A percentile compares a stretch with the other conserved stretches of the same genome.
Conservation (phyloP, 2,113 vertebrate genomes). For the Benthochromis sp. region DNA sequence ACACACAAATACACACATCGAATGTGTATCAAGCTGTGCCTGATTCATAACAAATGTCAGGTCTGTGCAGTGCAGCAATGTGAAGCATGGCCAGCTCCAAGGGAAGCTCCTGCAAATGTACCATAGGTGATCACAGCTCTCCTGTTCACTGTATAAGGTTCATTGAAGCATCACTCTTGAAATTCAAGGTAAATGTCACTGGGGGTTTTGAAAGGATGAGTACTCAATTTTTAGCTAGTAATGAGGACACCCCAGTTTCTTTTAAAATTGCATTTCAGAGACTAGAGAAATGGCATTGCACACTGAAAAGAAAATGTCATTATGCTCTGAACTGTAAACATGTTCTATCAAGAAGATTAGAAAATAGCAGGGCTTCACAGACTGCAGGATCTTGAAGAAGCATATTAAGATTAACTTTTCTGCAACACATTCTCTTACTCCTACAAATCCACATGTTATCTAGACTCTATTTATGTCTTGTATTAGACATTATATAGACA, state of each 20-base stretch:
- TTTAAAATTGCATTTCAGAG: neutral
- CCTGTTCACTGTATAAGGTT: neutral
- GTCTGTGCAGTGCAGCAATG: conserved; percentile 18
- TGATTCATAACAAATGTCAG: conserved; percentile 55
- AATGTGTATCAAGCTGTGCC: conserved; percentile 35
- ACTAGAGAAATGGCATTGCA: neutral
- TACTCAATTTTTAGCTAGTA: neutral
- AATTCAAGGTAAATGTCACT: neutral
- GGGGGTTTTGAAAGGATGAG: neutral
- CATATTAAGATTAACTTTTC: neutral
- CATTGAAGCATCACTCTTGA: neutral
- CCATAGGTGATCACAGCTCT: conserved; percentile 2
- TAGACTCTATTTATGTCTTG: neutral
- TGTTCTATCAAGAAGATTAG: neutral
- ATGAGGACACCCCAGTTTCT: neutral
- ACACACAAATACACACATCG: neutral
- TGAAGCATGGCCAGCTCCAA: conserved; percentile 6
- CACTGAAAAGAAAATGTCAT: neutral
- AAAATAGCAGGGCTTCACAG: neutral
- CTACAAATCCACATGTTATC: neutral
- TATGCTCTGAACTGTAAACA: neutral
- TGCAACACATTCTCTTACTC: neutral
- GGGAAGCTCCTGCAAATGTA: conserved; percentile 16
- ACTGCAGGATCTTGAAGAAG: neutral
- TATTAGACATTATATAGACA: neutral